Conservation (phyloP, 2,113 vertebrate genomes). For the Ammodytes marinus region DNA sequence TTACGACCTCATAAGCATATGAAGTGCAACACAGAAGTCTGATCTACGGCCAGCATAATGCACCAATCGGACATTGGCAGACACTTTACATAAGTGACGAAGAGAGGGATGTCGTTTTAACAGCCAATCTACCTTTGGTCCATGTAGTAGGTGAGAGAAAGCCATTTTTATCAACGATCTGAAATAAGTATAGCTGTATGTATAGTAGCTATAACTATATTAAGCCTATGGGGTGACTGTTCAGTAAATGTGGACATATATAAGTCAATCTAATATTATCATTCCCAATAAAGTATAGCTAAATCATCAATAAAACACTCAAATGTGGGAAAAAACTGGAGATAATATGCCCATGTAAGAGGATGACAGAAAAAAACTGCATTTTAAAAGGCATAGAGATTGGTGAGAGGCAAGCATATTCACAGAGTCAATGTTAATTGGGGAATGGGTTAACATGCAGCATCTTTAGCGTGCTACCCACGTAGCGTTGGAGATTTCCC, state of each 20-base stretch:
- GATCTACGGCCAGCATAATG: conserved; percentile 10
- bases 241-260: conserved; percentile 19
- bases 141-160: not conserved
- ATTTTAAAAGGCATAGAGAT: conserved; percentile 12
- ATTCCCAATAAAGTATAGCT: conserved; percentile 49
- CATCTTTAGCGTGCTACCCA: conserved; percentile 28
- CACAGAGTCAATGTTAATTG: conserved; percentile 22
- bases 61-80: not conserved
- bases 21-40: conserved; percentile 4
- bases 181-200: conserved; percentile 5
- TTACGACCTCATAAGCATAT: conserved; percentile 11
- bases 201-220: conserved; percentile 6
- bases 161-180: conserved; percentile 15
- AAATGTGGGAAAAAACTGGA: conserved; percentile 32
- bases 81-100: conserved; percentile 6
- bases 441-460: conserved; percentile 13
- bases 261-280: conserved; percentile 38
- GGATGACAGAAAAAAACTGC: not conserved
- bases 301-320: conserved; percentile 61
- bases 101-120: conserved; percentile 17
- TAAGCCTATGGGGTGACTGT: not conserved
- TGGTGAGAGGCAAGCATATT: conserved; percentile 8
- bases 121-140: conserved; percentile 6
- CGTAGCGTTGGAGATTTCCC: not conserved
- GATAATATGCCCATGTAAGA: conserved; percentile 40